A percentile compares a stretch with the other conserved stretches of the same genome.
These are phyloP conservation scores for Rhinopomastus cyanomelas DNA, from an alignment of 2,113 vertebrate genomes.

Conservation along the genomic window DNA sequence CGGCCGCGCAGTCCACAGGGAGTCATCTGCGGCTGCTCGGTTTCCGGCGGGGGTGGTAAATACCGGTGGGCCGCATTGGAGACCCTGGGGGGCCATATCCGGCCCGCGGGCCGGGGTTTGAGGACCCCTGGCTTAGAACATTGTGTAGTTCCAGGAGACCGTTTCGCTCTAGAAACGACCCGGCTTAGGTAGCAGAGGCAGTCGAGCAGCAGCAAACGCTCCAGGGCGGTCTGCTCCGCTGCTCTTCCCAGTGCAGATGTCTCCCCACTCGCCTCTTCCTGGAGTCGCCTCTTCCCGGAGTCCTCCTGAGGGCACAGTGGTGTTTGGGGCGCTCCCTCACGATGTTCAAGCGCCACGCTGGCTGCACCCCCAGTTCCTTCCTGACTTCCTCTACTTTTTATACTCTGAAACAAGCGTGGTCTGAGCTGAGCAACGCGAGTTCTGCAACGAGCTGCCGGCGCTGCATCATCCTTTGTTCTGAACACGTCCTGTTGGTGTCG, in stretches of 20 bases:
- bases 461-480: conserved; percentile 35
- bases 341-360: too few relatives aligned
- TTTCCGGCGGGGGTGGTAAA: too few relatives aligned
- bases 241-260: not conserved
- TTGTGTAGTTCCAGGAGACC: not conserved
- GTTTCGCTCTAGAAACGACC: not conserved
- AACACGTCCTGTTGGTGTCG: conserved; percentile 24
- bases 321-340: not conserved
- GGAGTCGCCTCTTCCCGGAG: not conserved
- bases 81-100: too few relatives aligned
- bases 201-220: not conserved
- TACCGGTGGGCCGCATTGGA: too few relatives aligned
- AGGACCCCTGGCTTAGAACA: too few relatives aligned
- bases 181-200: not conserved
- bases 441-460: not conserved
- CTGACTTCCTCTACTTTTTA: not conserved
- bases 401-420: not conserved
- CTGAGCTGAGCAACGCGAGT: not conserved
- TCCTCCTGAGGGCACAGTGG: not conserved
- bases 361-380: too few relatives aligned
- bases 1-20: too few relatives aligned
- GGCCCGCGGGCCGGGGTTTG: too few relatives aligned
- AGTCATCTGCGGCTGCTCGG: too few relatives aligned
- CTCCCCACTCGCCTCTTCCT: not conserved
- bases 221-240: not conserved